Base-by-base conservation (phyloP, 2,797 vertebrate genomes). In the Rhinella marina region DNA sequence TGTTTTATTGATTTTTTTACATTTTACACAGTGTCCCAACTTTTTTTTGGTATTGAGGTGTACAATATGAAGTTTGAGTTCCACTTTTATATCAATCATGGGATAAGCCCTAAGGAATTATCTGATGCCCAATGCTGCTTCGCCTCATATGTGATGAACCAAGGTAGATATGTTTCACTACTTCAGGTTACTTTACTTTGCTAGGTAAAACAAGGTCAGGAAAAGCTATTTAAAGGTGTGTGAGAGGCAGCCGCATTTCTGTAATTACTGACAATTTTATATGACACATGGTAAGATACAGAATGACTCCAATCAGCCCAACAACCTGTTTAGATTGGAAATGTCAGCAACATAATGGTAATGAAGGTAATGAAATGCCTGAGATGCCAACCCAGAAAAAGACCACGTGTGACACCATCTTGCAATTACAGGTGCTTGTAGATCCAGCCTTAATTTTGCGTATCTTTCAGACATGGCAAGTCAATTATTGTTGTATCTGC, bases 271-370 rank as follows among this genome's bases (percentile, higher is more conserved):
- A 12, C 41, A 75, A 50, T n/a, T 50, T 50, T 75, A 50, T 50
- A 50, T 73, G 21, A 77, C 11, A 76, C 41, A 11, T 14, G n/a
- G 73, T 52, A 41, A 21, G 73, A 77, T 77, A 21, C 41, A 52
- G 48, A 77, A 16, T 16, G 76, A 56, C 52, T 56, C 25, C 76
- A 78, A 78, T 78, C 76, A 78, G 52, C 76, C 52, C 56, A 56
- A 78, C 50, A 78, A 56, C 41, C 72, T 78, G 76, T 27, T 78
- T 27, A 56, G 76, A 54, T 78, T 25, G 56, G 50, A 52, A 23
- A 12, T 16, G 52, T 54, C 76, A 27, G 76, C 9, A 56, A 56
- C n/a, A 12, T 54, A 52, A 77, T 27, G 3, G 41, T 50, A 54
- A 54, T 75, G 48, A 48, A 75, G 41, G 21, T 52, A 52, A 76